These are phyloP conservation scores for Pangasius mekongensis DNA, from an alignment of 2,797 vertebrate genomes.

Conservation along the genomic window DNA sequence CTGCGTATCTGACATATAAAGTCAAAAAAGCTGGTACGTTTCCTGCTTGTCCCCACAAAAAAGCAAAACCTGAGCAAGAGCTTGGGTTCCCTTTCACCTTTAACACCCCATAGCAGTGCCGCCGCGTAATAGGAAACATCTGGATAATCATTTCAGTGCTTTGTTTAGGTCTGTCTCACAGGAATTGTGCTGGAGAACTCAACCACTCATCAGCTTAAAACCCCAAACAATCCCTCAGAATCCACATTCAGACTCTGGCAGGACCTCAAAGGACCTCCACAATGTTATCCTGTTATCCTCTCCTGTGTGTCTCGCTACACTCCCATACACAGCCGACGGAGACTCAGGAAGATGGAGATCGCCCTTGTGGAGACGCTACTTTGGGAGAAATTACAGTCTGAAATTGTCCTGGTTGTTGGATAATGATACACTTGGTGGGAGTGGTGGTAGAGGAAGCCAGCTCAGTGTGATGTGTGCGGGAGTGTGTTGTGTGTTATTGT, in stretches of 20 bases:
- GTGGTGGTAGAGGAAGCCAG: slow-evolving; percentile 37
- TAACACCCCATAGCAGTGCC: slow-evolving; percentile 19
- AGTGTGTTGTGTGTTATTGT: slow-evolving; percentile 58
- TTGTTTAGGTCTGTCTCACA: slow-evolving; percentile 40
- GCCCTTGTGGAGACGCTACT: slow-evolving; percentile 54
- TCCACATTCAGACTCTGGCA: slow-evolving; percentile 43
- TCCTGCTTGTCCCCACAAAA: slow-evolving; percentile 39
- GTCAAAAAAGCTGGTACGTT: slow-evolving; percentile 43
- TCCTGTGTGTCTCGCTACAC: slow-evolving; percentile 18
- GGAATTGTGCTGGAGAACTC: slow-evolving; percentile 15
- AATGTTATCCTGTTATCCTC: slow-evolving; percentile 18
- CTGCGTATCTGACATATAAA: slow-evolving; percentile 57
- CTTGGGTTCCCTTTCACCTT: slow-evolving; percentile 29
- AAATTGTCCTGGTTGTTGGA: slow-evolving; percentile 41
- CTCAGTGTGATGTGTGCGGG: slow-evolving; percentile 43
- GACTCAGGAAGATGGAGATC: slow-evolving; percentile 49
- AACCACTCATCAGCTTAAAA: slow-evolving; percentile 38
- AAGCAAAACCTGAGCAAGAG: slow-evolving; percentile 29
- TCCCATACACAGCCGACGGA: slow-evolving; percentile 54
- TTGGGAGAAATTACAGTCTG: slow-evolving; percentile 50
- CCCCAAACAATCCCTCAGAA: slow-evolving; percentile 34
- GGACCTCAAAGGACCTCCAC: slow-evolving; percentile 34
- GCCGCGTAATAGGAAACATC: slow-evolving; percentile 45
- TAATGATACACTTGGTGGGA: slow-evolving; percentile 51
- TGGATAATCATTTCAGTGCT: slow-evolving; percentile 39